phyloP scores from a whole-genome alignment of 2,888 invertebrate genomes.

The Drosophila meridionalis region DNA sequence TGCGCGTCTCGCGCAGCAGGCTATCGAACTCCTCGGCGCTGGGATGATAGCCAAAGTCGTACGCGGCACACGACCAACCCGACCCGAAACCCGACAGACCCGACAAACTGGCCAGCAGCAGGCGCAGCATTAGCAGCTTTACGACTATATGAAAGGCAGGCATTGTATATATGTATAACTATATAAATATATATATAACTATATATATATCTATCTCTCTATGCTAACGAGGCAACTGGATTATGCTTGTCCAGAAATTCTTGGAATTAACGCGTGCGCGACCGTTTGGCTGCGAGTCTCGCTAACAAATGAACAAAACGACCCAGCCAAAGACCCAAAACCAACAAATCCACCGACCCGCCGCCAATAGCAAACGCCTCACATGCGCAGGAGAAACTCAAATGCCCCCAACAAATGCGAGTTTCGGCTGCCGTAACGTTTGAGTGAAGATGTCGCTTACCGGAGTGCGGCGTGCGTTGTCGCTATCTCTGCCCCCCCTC shows the following conservation, averaged over 20 bases:
- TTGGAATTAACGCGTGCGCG: conserved; percentile 47
- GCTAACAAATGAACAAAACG: conserved; percentile 62
- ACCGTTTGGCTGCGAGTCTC: conserved; percentile 68
- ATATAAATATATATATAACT: not conserved
- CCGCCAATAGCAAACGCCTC: conserved; percentile 12
- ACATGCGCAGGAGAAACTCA: conserved; percentile 62
- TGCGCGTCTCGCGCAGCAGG: conserved; percentile 67
- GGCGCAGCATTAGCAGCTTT: conserved; percentile 64
- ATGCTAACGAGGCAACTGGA: conserved; percentile 22
- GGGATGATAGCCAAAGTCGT: conserved; percentile 82
- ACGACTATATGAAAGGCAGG: conserved; percentile 61
- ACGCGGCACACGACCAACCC: conserved; percentile 36
- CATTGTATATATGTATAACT: conserved; percentile 42
- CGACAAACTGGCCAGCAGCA: conserved; percentile 56
- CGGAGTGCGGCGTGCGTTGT: conserved; percentile 5
- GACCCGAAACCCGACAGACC: conserved; percentile 28
- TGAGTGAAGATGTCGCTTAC: conserved; percentile 68
- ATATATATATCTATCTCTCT: not conserved
- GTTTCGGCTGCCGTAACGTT: conserved; percentile 75
- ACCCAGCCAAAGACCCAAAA: conserved; percentile 12
- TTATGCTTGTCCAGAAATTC: conserved; percentile 26
- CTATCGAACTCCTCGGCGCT: conserved; percentile 83
- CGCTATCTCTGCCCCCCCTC: not conserved
- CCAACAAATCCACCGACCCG: conserved; percentile 18
- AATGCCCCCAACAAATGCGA: conserved; percentile 23